Percentiles rank a stretch among this genome's conserved stretches.
Conservation (phyloP, 1,140 invertebrate species). For the Drosophila prosaltans region DNA sequence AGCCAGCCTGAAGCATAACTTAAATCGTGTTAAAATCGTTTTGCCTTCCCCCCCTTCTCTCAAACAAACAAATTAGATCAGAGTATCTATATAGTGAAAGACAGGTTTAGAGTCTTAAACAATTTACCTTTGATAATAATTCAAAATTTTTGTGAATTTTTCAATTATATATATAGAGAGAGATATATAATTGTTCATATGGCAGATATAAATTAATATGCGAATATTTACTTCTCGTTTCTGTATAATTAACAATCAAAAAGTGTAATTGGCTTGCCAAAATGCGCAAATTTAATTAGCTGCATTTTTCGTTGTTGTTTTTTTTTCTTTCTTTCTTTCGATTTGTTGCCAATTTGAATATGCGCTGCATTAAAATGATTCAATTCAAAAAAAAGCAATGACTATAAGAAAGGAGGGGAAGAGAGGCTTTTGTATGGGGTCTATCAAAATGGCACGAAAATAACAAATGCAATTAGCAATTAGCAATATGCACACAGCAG, state of each 20-base stretch:
- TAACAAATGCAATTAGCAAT: slow-evolving; percentile 72
- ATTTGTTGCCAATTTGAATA: slow-evolving; percentile 50
- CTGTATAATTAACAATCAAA: slow-evolving; percentile 48
- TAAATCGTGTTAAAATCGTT: no score
- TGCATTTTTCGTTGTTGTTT: slow-evolving; percentile 53
- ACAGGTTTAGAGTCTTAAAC: no score
- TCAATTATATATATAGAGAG: no score
- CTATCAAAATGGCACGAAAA: slow-evolving; percentile 28
- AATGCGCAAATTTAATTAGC: slow-evolving; percentile 58
- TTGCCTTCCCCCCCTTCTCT: no score
- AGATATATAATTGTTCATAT: background rate
- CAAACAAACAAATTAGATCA: no score
- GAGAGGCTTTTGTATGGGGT: background rate
- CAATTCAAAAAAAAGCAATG: slow-evolving; percentile 37
- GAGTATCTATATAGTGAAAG: no score
- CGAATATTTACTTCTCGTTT: slow-evolving; percentile 6
- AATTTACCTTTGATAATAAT: background rate
- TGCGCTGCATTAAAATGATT: slow-evolving; percentile 65
- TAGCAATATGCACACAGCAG: slow-evolving; percentile 50
- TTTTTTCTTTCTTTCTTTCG: slow-evolving; percentile 43
- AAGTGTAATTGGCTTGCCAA: slow-evolving; percentile 40
- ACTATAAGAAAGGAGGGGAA: background rate
- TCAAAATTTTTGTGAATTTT: background rate
- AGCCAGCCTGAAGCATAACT: no score
- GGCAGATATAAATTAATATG: background rate